Base-by-base conservation (phyloP, 2,113 vertebrate genomes). In the Rhodinocichla rosea region DNA sequence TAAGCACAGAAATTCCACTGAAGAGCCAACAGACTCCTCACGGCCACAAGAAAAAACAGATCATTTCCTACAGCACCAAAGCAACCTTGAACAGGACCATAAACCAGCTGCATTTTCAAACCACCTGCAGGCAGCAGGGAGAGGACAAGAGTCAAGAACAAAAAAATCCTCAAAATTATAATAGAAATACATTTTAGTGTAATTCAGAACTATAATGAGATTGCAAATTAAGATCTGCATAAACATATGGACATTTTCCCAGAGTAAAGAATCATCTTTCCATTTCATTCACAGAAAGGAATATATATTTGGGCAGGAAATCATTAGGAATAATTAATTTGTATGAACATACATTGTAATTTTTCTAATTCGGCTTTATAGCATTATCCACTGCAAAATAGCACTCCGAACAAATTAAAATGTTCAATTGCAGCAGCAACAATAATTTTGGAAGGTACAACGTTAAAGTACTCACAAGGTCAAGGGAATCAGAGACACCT, bases 281-380 rank as follows among this genome's bases (percentile, higher is more conserved):
- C 35, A 15, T 83, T 93, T 85, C 63, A 70, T 92, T 95, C 56
- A 53, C 27, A n/a, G 19, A 76, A 70, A 86, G 23, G 55, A 83
- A 78, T 39, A 81, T 35, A 30, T 80, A 80, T 76, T 81, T 59
- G 47, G 39, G 47, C 68, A 75, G 55, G 24, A 94, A 80, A 92
- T 81, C n/a, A 90, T 94, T 88, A 90, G 56, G 35, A 80, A 92
- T 55, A 80, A 92, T 70, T 82, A 90, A 94, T 93, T 90, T 67
- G 21, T 70, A 39, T 37, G 68, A 83, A 37, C 30, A 75, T 28
- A 32, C 47, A 52, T 40, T 59, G 28, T 35, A 74, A 59, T 89
- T 73, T 47, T 21, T 73, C 88, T 92, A 57, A 90, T 93, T 83
- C 67, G 39, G 33, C 68, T 96, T 93, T 71, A 70, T 15, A 78